phyloP scores from a whole-genome alignment of 2,797 vertebrate species.

The Gallinago solitaria region DNA sequence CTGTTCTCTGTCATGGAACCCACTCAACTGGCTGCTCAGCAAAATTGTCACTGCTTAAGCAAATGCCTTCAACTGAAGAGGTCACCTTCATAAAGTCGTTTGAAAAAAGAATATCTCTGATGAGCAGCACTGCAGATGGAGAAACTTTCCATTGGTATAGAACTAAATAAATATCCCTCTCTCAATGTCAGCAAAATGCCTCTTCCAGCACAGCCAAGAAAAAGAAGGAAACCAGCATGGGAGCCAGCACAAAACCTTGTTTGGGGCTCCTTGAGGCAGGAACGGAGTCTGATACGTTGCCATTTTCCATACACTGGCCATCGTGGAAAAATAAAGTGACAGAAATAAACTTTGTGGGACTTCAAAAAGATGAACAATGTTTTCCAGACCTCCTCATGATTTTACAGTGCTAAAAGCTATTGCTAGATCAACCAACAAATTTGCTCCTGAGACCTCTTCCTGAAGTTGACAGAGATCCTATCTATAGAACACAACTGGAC shows the following conservation, averaged over 20 bases:
- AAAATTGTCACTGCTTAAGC: background rate
- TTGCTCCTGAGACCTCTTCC: background rate
- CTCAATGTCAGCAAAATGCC: conserved; percentile 64
- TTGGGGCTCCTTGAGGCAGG: conserved; percentile 39
- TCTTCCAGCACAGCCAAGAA: conserved; percentile 50
- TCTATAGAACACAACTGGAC: background rate
- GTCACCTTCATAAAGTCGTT: background rate
- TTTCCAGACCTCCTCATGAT: conserved; percentile 34
- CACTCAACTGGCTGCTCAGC: background rate
- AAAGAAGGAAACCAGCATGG: conserved; percentile 66
- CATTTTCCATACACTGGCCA: conserved; percentile 58
- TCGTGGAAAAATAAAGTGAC: conserved; percentile 43
- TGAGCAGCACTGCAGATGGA: conserved; percentile 23
- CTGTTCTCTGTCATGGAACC: background rate
- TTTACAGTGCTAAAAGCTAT: background rate
- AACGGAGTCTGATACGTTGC: conserved; percentile 35
- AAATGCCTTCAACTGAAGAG: background rate
- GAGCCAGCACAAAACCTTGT: conserved; percentile 54
- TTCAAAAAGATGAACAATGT: conserved; percentile 26
- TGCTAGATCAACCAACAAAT: background rate
- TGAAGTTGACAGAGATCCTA: background rate
- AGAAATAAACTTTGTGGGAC: conserved; percentile 60
- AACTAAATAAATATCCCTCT: conserved; percentile 65
- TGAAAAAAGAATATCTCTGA: background rate
- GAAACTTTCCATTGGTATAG: conserved; percentile 58